Evolutionary conservation across 1,140 invertebrate genomes (phyloP).

Genomic region (Homalodisca vitripennis): DNA sequence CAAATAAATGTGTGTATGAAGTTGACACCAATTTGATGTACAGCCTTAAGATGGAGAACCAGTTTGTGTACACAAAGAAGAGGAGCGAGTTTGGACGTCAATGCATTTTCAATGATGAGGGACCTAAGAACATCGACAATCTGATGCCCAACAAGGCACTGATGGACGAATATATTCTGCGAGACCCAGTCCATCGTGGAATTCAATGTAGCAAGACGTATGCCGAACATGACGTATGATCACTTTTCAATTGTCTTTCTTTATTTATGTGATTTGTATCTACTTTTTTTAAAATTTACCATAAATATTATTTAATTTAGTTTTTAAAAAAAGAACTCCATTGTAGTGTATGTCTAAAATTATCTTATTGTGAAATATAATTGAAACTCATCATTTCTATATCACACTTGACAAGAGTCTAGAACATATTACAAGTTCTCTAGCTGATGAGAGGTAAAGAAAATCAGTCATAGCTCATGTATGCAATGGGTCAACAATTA

Average conservation of each 20-base stretch:
- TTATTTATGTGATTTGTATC: background rate
- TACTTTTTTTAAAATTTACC: background rate
- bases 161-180: conserved; percentile 67
- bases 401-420: no score
- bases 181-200: conserved; percentile 64
- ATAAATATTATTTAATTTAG: background rate
- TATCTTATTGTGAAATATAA: background rate
- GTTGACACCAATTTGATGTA: no score
- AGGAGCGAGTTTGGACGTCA: conserved; percentile 67
- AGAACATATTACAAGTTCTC: no score
- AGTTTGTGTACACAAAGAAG: conserved; percentile 64
- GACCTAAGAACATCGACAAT: conserved; percentile 69
- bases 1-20: no score
- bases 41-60: conserved; percentile 59
- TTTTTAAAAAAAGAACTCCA: no score
- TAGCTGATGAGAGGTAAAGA: no score
- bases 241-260: background rate
- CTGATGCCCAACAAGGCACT: conserved; percentile 66
- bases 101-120: conserved; percentile 69
- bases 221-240: conserved; percentile 66
- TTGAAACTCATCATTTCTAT: no score
- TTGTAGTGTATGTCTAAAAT: no score
- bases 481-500: no score
- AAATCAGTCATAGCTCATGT: no score
- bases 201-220: conserved; percentile 63